phyloP scores from a whole-genome alignment of 2,888 invertebrate species.

The Hypena proboscidalis region DNA sequence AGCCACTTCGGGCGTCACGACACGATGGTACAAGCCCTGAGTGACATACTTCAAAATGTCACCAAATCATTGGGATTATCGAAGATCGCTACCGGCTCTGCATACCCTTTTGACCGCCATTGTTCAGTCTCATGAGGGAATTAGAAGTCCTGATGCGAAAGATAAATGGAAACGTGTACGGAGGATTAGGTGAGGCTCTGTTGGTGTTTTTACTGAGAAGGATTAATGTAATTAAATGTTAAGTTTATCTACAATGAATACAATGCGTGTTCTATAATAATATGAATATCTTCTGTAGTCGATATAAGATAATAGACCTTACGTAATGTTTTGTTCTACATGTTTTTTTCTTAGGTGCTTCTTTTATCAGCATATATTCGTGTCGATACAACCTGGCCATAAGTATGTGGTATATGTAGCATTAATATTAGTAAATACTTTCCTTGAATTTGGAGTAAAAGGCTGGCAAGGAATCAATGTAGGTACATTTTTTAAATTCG shows the following conservation, averaged over 20 bases:
- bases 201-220: constrained; percentile 4
- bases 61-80: constrained; percentile 75
- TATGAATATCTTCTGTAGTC: too few relatives aligned
- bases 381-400: too few relatives aligned
- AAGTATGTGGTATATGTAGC: too few relatives aligned
- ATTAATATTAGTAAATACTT: too few relatives aligned
- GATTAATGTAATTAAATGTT: constrained; percentile 3
- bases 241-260: neutral
- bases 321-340: too few relatives aligned
- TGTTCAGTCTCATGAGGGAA: constrained; percentile 55
- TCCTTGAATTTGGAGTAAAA: too few relatives aligned
- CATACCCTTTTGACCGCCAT: constrained; percentile 52
- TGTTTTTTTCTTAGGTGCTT: too few relatives aligned
- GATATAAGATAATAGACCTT: too few relatives aligned
- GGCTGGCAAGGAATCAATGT: too few relatives aligned
- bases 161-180: constrained; percentile 46
- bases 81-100: constrained; percentile 57
- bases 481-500: too few relatives aligned
- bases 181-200: constrained; percentile 39
- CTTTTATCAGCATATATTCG: too few relatives aligned
- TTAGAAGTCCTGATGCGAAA: constrained; percentile 42
- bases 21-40: constrained; percentile 69
- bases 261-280: neutral
- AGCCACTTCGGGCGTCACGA: constrained; percentile 83
- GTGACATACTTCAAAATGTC: constrained; percentile 85